Evolutionary conservation across 53 echinoderm and acorn worm genomes (phyloP).

Genomic region (Luidia sarsii): DNA sequence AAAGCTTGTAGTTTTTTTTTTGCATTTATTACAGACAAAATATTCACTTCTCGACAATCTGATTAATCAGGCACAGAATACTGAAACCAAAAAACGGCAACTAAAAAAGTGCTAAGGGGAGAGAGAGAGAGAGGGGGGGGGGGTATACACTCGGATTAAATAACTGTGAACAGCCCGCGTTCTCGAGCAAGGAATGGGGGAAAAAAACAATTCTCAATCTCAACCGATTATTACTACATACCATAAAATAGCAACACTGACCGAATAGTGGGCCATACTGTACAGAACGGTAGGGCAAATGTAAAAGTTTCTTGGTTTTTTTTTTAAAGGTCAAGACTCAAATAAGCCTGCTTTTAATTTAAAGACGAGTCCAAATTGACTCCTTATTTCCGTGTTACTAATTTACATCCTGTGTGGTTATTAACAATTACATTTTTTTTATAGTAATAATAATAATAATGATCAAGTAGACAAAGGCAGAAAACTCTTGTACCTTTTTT

Average conservation of each 20-base stretch:
- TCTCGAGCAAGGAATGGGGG: background rate
- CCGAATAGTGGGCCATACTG: background rate
- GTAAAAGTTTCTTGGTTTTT: too few species aligned
- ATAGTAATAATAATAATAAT: constrained; percentile 33
- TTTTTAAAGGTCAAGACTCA: constrained; percentile 26
- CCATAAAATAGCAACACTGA: constrained; percentile 38
- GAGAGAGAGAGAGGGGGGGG: background rate
- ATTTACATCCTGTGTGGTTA: constrained; percentile 51
- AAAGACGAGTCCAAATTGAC: constrained; percentile 46
- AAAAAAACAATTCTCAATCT: background rate
- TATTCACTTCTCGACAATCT: constrained; percentile 46
- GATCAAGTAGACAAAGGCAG: too few species aligned
- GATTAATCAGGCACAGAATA: constrained; percentile 53
- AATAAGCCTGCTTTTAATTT: constrained; percentile 45
- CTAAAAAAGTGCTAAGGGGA: constrained; percentile 27
- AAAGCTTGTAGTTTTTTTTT: constrained; percentile 35
- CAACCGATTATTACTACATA: constrained; percentile 23
- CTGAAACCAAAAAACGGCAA: constrained; percentile 36
- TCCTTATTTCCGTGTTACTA: constrained; percentile 27
- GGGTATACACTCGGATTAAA: constrained; percentile 24
- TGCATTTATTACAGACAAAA: constrained; percentile 73
- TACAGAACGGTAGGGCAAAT: constrained; percentile 25
- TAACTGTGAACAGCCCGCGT: constrained; percentile 34
- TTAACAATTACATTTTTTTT: constrained; percentile 43
- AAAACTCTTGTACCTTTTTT: too few species aligned